These are phyloP conservation scores for Thalassophryne amazonica DNA, from an alignment of 2,797 vertebrate species.

Conservation along the genomic window DNA sequence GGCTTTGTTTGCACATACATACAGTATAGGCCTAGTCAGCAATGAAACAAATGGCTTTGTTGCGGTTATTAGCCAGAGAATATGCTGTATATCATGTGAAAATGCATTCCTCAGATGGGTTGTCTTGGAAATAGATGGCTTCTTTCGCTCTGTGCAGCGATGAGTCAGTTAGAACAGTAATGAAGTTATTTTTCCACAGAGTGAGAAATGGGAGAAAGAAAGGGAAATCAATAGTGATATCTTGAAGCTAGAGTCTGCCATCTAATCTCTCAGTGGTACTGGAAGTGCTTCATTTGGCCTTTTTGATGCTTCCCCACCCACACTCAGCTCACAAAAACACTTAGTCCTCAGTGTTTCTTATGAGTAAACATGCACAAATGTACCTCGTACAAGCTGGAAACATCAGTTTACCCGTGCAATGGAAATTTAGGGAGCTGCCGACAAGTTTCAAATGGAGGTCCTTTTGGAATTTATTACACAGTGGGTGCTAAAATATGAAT, in stretches of 20 bases:
- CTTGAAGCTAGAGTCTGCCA: slow-evolving; percentile 73
- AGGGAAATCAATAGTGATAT: slow-evolving; percentile 81
- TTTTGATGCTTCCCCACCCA: slow-evolving; percentile 70
- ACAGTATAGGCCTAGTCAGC: slow-evolving; percentile 1
- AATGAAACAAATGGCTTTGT: slow-evolving; percentile 36
- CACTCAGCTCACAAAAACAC: slow-evolving; percentile 65
- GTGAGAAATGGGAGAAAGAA: slow-evolving; percentile 75
- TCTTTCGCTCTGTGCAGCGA: slow-evolving; percentile 58
- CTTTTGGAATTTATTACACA: slow-evolving; percentile 19
- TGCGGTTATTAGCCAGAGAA: slow-evolving; percentile 45
- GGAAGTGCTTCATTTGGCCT: slow-evolving; percentile 82
- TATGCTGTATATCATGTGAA: slow-evolving; percentile 46
- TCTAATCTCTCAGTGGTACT: slow-evolving; percentile 77
- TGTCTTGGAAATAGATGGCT: slow-evolving; percentile 74
- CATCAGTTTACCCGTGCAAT: slow-evolving; percentile 40
- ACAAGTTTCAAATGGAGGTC: slow-evolving; percentile 32
- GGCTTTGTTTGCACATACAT: background rate
- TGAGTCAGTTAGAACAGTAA: slow-evolving; percentile 77
- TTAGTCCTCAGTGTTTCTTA: slow-evolving; percentile 58
- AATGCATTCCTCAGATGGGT: slow-evolving; percentile 67
- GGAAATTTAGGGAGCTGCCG: slow-evolving; percentile 32
- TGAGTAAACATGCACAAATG: slow-evolving; percentile 69
- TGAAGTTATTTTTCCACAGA: slow-evolving; percentile 79
- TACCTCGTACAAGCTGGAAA: slow-evolving; percentile 47
- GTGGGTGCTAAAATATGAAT: slow-evolving; percentile 34